Base-by-base conservation (phyloP, 2,888 invertebrate species). In the Hesperia comma region DNA sequence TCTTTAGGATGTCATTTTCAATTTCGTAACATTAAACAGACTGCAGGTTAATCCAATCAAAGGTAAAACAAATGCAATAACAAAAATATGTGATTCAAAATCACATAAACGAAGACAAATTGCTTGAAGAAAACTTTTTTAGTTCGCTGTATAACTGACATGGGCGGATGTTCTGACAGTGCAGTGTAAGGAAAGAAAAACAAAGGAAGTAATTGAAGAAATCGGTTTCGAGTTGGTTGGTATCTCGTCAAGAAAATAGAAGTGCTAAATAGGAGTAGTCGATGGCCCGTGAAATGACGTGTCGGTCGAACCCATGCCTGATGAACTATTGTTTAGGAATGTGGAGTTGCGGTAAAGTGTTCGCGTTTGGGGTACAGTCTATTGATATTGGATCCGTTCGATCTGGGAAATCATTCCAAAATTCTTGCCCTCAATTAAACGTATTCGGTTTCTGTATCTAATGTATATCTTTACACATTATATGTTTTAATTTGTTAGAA, bases 261-360 rank as follows among this genome's bases (percentile, higher is more conserved):
- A 84, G 83, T 83, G 84, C 85, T 87, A 87, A 87, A 87, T 83
- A 84, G 84, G 81, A 82, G 73, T 75, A 77, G 74, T 77, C 79
- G 82, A 84, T 84, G 83, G 81, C 72, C 84, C 86, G 84, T 89
- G 87, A 83, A 84, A 84, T 83, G 79, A 84, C 76, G 79, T 81
- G 81, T 82, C 80, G 79, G 76, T 2, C 76, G 75, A 75, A 75
- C 74, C 77, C 76, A 80, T 79, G 77, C 75, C 77, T 79, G 78
- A 85, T 83, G 82, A 85, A 83, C 81, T 84, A 87, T 87, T 88
- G 87, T 88, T 84, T 83, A 78, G 79, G 78, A 79, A 79, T 80
- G 77, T 77, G 74, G 70, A 78, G 71, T 74, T 79, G 77, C 19
- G 56, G 33, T 77, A 77, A 72, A 76, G 60, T 68, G 68, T 68